phyloP scores from a whole-genome alignment of 92 coral and sea anemone genomes.

The Umimayanthus chanpuru region DNA sequence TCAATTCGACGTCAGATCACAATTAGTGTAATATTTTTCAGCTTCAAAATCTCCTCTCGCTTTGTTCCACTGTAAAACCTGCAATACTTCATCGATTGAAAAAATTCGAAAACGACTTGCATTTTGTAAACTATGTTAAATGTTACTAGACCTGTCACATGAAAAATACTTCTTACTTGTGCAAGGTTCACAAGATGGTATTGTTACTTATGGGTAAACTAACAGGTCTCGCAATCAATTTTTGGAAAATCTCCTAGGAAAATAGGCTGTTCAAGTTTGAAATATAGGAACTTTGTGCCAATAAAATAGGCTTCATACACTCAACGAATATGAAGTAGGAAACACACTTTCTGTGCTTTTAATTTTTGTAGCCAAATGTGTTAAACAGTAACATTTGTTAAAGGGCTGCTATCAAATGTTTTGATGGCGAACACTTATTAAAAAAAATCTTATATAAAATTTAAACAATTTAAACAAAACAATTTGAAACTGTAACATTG shows the following conservation, averaged over 20 bases:
- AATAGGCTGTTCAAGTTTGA: slow-evolving; percentile 9
- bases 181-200: slow-evolving; percentile 15
- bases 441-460: too few species aligned
- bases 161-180: slow-evolving; percentile 1
- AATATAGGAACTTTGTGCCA: slow-evolving; percentile 22
- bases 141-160: background rate
- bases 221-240: background rate
- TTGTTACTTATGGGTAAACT: slow-evolving; percentile 3
- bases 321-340: background rate
- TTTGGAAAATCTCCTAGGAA: background rate
- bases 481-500: background rate
- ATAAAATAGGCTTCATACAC: slow-evolving; percentile 10
- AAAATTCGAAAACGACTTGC: too few species aligned
- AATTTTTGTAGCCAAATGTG: background rate
- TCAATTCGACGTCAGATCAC: too few species aligned
- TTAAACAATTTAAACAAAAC: background rate
- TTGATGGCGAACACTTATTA: too few species aligned
- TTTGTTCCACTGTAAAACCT: too few species aligned
- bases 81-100: too few species aligned
- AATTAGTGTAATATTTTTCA: too few species aligned
- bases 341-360: slow-evolving; percentile 15
- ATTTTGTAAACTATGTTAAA: slow-evolving; percentile 1
- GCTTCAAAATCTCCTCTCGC: too few species aligned
- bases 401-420: background rate
- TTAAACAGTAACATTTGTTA: background rate